phyloP scores from a whole-genome alignment of 2,797 vertebrate species.

The Picus viridis region DNA sequence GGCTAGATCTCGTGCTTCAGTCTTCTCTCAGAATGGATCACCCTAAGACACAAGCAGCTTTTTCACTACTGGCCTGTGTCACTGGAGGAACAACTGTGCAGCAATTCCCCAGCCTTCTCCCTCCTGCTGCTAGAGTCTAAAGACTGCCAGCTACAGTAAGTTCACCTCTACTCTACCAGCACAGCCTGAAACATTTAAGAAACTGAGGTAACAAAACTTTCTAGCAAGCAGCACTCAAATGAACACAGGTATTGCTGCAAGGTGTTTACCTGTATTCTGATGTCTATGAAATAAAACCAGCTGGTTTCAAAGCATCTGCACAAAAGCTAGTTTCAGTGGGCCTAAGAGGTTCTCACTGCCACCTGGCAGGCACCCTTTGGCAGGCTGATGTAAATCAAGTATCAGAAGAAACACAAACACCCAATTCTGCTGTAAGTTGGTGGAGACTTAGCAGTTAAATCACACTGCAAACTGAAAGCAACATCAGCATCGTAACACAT shows the following conservation, averaged over 20 bases:
- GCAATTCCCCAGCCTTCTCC: neutral
- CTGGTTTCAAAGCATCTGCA: neutral
- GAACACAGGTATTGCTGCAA: neutral
- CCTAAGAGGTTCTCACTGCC: neutral
- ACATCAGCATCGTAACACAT: neutral
- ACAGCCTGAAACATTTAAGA: neutral
- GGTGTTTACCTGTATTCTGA: neutral
- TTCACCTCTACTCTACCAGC: neutral
- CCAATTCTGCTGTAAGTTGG: neutral
- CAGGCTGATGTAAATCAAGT: neutral
- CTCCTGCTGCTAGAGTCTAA: neutral
- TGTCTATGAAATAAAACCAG: neutral
- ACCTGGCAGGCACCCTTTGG: neutral
- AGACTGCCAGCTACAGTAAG: neutral
- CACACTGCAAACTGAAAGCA: accelerated
- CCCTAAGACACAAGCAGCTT: neutral
- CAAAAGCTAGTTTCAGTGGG: neutral
- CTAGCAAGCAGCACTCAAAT: neutral
- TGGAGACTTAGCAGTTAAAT: neutral
- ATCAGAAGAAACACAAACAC: neutral
- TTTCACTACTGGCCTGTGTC: neutral
- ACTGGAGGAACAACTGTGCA: neutral
- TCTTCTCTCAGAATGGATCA: neutral
- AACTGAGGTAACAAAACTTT: neutral
- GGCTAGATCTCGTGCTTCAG: neutral